Base-by-base conservation (phyloP, 2,888 invertebrate genomes). In the Pachydiplax longipennis region DNA sequence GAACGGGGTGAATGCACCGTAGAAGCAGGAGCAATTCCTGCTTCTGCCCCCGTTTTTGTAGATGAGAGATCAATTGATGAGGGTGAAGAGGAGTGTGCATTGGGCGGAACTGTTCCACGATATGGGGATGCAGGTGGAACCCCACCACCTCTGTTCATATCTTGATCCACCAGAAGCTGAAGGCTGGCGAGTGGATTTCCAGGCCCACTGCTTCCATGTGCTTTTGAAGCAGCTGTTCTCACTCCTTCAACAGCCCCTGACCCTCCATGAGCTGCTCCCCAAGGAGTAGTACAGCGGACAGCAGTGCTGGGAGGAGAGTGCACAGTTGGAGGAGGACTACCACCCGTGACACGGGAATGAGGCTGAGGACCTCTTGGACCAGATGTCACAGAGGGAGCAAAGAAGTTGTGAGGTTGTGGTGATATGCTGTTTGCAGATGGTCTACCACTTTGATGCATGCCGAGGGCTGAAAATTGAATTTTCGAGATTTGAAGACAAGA, bases 151-250 rank as follows among this genome's bases (percentile, higher is more conserved):
- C 87, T 58, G 93, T 92, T 93, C 91, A 94, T 93, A 91, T 94
- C 94, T 90, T 94, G 94, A 91, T 93, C 92, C 92, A 94, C 94
- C 91, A 94, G 92, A 94, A 94, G 93, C 92, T 94, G 94, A 8
- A 94, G 92, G 91, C 93, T 94, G 92, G 93, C 94, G 31, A 94
- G 92, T 1, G 94, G 94, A 92, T 93, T 93, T 8, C 93, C 92
- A 13, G 92, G 92, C n/a, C 92, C 92, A 83, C 83, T 92, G 2
- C 93, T 92, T 3, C 93, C 92, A 18, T 93, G 92, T 40, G 91
- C 93, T 91, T 96, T 96, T n/a, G 97, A 61, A n/a, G 87, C 87
- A 37, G 87, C 1, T 18, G 61, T 65, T 61, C 87, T 58, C 31
- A 12, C 35, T 12, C 65, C 65, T 22, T 87, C 87, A 37, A 58